phyloP scores from a whole-genome alignment of 1,140 invertebrate species.

The Bombus polaris region DNA sequence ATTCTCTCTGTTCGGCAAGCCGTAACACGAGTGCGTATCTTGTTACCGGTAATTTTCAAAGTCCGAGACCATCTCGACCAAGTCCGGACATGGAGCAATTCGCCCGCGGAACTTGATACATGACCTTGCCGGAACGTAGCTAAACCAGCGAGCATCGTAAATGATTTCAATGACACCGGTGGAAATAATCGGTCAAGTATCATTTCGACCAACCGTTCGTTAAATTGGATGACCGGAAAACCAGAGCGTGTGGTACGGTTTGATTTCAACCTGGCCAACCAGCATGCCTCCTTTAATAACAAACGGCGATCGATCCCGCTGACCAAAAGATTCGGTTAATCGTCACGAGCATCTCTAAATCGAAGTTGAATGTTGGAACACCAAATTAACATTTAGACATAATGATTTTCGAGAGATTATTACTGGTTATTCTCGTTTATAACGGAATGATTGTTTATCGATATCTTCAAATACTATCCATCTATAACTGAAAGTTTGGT shows the following conservation, averaged over 20 bases:
- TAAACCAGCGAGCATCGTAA: constrained; percentile 48
- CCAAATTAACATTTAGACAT: neutral
- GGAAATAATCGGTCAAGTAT: constrained; percentile 65
- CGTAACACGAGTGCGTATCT: constrained; percentile 53
- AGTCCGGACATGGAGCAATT: constrained; percentile 64
- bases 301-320: neutral
- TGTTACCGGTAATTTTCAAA: constrained; percentile 67
- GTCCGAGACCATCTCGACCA: constrained; percentile 60
- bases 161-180: constrained; percentile 71
- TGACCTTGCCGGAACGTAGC: constrained; percentile 64
- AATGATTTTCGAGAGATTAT: neutral
- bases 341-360: neutral
- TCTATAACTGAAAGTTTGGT: too few relatives aligned
- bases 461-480: neutral
- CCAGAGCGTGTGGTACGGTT: constrained; percentile 39
- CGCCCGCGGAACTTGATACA: constrained; percentile 69
- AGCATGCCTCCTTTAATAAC: constrained; percentile 14
- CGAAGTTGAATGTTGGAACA: neutral
- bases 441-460: neutral
- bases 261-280: constrained; percentile 38
- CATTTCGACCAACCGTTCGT: constrained; percentile 41
- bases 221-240: constrained; percentile 63
- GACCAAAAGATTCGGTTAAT: neutral
- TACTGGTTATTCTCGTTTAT: neutral
- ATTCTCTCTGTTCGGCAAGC: constrained; percentile 29